Percentiles rank a stretch among this genome's conserved stretches.
phyloP scores from a whole-genome alignment of 2,888 invertebrate genomes.

The Athalia circularis region DNA sequence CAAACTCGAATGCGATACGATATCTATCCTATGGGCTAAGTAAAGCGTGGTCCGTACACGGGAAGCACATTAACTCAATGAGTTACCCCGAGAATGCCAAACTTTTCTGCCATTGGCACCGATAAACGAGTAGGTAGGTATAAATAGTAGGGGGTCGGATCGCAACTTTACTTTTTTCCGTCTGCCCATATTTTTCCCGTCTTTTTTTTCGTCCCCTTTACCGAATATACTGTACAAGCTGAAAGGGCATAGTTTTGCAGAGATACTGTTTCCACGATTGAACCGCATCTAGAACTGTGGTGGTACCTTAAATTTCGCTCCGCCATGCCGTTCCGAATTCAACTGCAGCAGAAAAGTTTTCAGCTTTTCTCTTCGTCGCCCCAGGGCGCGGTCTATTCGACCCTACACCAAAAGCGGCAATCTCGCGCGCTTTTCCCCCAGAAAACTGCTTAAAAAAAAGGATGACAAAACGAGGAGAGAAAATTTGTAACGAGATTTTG shows the following conservation, averaged over 20 bases:
- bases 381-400: not conserved
- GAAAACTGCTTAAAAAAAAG: not conserved
- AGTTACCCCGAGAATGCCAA: conserved; percentile 33
- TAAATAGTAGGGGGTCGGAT: no score
- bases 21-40: not conserved
- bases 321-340: conserved; percentile 1
- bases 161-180: no score
- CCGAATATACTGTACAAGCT: no score
- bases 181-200: no score
- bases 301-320: not conserved
- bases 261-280: no score
- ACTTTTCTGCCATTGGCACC: conserved; percentile 33
- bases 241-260: no score
- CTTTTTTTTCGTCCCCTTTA: no score
- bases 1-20: conserved; percentile 20
- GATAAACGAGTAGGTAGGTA: conserved; percentile 3
- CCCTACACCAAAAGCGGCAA: not conserved
- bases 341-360: conserved; percentile 2
- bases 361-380: not conserved
- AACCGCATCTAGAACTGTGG: not conserved
- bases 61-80: conserved; percentile 40
- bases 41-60: conserved; percentile 38
- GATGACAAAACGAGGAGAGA: not conserved
- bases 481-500: not conserved
- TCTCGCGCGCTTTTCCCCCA: not conserved